These are phyloP conservation scores for Regulus satrapa DNA, from an alignment of 2,113 vertebrate genomes.

Conservation along the genomic window DNA sequence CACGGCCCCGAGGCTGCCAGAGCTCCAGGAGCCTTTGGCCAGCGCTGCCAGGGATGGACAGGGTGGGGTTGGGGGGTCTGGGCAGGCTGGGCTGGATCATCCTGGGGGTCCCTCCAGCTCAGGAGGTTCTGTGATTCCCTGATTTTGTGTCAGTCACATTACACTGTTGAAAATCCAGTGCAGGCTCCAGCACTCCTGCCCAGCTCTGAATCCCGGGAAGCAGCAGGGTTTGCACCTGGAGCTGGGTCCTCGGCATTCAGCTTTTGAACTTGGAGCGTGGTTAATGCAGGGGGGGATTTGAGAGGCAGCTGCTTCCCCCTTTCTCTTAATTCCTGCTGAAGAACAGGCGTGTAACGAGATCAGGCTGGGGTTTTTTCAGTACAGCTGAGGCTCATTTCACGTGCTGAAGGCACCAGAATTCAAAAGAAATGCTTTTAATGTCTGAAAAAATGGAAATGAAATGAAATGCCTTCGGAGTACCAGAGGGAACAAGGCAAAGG, in stretches of 20 bases:
- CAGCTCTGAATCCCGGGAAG: neutral
- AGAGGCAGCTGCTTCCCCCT: neutral
- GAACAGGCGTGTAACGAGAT: neutral
- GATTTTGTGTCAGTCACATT: neutral
- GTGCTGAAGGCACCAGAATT: conserved; percentile 26
- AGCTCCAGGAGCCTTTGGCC: neutral
- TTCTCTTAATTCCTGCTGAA: neutral
- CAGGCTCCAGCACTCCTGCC: neutral
- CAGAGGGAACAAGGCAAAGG: neutral
- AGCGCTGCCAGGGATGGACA: neutral
- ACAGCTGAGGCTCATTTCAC: neutral
- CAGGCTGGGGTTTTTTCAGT: neutral
- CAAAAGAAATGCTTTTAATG: conserved; percentile 18
- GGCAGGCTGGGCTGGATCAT: rapidly evolving
- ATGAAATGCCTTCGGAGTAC: neutral
- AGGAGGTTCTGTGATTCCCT: neutral
- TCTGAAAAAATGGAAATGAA: conserved; percentile 15
- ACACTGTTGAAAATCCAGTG: rapidly evolving
- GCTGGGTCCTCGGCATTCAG: neutral
- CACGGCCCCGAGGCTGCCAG: neutral
- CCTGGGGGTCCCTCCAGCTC: neutral
- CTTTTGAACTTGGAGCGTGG: neutral
- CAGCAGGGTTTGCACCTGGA: neutral
- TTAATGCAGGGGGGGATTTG: neutral
- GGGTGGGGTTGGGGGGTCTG: neutral